Conservation (phyloP, 2,888 invertebrate species). For the Lymantria monacha region DNA sequence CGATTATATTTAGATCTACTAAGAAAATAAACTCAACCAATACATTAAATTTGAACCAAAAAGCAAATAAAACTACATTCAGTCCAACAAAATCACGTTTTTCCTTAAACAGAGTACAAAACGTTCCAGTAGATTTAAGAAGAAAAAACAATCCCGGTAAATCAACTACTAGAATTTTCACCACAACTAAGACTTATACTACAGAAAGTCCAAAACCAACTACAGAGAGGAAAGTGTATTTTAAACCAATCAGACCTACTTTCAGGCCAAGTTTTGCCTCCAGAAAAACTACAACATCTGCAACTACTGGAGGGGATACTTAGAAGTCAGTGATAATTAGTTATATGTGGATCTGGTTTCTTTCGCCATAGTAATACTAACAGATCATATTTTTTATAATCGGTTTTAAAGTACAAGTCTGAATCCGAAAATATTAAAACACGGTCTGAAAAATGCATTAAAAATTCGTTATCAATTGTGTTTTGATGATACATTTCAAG, state of each 20-base stretch:
- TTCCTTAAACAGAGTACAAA: conserved; percentile 60
- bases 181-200: conserved; percentile 57
- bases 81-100: conserved; percentile 62
- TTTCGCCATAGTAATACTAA: conserved; percentile 57
- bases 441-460: conserved; percentile 12
- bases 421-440: conserved; percentile 40
- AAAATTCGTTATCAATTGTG: conserved; percentile 21
- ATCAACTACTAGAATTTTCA: conserved; percentile 51
- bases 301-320: conserved; percentile 41
- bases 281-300: conserved; percentile 53
- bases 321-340: conserved; percentile 33
- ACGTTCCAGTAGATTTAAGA: conserved; percentile 68
- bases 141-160: conserved; percentile 53
- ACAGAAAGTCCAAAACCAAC: conserved; percentile 66
- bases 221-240: conserved; percentile 63
- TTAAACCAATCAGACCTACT: conserved; percentile 65
- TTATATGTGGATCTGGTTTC: conserved; percentile 43
- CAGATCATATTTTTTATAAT: conserved; percentile 46
- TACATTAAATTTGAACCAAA: conserved; percentile 47
- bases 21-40: conserved; percentile 58
- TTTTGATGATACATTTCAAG: conserved; percentile 14
- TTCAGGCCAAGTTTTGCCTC: conserved; percentile 69
- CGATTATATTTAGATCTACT: conserved; percentile 35
- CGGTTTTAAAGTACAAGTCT: conserved; percentile 30
- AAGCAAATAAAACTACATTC: conserved; percentile 64